phyloP scores from a whole-genome alignment of 2,888 invertebrate genomes.

The Habrosyne pyritoides region DNA sequence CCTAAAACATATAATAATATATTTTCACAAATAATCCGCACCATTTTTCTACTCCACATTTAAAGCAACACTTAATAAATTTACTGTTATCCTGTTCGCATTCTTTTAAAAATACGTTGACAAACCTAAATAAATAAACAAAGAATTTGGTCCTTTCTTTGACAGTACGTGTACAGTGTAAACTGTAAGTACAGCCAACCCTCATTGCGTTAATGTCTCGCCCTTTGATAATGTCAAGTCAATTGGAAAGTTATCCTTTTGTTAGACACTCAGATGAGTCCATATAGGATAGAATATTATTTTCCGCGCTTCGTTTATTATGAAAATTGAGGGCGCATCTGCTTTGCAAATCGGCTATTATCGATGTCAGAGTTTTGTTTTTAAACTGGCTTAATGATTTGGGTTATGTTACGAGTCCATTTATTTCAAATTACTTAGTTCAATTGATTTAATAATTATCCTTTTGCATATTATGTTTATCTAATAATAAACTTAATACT shows the following conservation, averaged over 20 bases:
- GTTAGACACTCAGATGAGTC: constrained; percentile 67
- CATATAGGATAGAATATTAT: constrained; percentile 61
- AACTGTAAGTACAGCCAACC: constrained; percentile 39
- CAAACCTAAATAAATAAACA: not conserved
- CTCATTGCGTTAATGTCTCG: constrained; percentile 60
- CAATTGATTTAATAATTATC: too few relatives aligned
- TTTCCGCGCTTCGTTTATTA: constrained; percentile 71
- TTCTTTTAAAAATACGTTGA: too few relatives aligned
- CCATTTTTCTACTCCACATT: too few relatives aligned
- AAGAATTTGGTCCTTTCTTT: not conserved
- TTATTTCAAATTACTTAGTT: too few relatives aligned
- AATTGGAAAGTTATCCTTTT: constrained; percentile 75
- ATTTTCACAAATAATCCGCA: too few relatives aligned
- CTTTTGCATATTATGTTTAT: too few relatives aligned
- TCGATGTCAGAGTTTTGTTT: constrained; percentile 8
- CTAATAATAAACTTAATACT: too few relatives aligned
- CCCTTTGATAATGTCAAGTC: constrained; percentile 72
- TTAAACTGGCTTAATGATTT: not conserved
- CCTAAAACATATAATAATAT: too few relatives aligned
- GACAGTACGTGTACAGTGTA: constrained; percentile 30
- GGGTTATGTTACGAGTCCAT: not conserved
- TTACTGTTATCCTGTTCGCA: too few relatives aligned
- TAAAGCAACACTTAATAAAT: too few relatives aligned
- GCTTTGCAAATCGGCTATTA: constrained; percentile 49
- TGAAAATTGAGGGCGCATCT: constrained; percentile 70